Evolutionary conservation across 1,140 invertebrate genomes (phyloP).

Genomic region (Mya arenaria): DNA sequence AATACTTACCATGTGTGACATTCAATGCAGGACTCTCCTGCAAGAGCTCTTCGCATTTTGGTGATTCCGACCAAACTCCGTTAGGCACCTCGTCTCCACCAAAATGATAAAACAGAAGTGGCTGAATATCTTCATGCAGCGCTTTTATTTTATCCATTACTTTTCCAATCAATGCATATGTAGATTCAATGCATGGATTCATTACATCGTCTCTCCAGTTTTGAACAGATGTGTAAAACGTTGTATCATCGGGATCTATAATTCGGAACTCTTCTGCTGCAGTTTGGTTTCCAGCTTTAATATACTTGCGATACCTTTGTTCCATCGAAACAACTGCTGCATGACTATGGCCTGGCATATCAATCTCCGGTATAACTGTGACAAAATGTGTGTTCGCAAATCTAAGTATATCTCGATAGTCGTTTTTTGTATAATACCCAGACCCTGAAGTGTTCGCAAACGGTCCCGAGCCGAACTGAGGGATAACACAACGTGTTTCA

Average conservation of each 20-base stretch:
- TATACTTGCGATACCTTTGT: conserved; percentile 45
- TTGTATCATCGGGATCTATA: conserved; percentile 61
- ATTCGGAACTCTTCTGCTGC: conserved; percentile 56
- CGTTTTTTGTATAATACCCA: conserved; percentile 61
- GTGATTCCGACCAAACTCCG: too few species aligned
- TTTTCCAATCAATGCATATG: conserved; percentile 58
- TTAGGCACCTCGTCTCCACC: too few species aligned
- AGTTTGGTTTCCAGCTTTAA: too few species aligned
- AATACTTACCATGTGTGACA: too few species aligned
- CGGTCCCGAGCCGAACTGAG: conserved; percentile 75
- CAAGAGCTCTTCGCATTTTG: too few species aligned
- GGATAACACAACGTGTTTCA: conserved; percentile 70
- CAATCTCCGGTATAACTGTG: conserved; percentile 69
- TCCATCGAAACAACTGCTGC: conserved; percentile 67
- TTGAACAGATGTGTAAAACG: conserved; percentile 63
- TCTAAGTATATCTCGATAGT: conserved; percentile 62
- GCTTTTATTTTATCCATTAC: conserved; percentile 38
- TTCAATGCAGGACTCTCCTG: too few species aligned
- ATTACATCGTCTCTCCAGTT: conserved; percentile 65
- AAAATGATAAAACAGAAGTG: too few species aligned
- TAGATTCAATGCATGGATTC: conserved; percentile 63
- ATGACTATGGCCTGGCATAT: conserved; percentile 70
- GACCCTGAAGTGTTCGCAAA: conserved; percentile 62
- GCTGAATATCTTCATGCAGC: too few species aligned
- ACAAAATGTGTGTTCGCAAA: conserved; percentile 61